Evolutionary conservation across 2,113 vertebrate species (phyloP), one percentile per base, ranked within the genome.

Genomic region (Aphelocoma coerulescens): DNA sequence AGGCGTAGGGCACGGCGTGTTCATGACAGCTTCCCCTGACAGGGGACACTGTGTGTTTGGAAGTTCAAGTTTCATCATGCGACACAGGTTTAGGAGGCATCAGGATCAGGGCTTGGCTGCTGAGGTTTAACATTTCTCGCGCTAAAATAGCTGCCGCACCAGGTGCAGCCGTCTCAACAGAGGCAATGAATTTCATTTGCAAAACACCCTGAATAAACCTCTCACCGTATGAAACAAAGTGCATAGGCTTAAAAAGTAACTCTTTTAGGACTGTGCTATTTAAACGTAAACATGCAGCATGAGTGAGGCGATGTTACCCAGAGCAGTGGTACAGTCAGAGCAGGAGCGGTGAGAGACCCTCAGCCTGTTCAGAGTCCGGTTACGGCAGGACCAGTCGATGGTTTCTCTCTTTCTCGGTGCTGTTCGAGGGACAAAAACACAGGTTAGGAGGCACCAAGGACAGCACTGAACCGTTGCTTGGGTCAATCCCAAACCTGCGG

Each of bases 371-470:
- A 97, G 82, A 44, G 73, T n/a, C 96, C 88, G 44, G 57, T 48
- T 62, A 61, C 33, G 35, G 92, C 93, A 92, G 96, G 98, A 59
- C 93, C 96, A 18, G 96, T 57, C 37, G 96, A 96, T 43, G 96
- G 95, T 33, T 98, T 98, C 93, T 98, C 98, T 75, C 96, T 97
- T 73, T 99, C 98, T 96, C 95, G 97, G 95, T 97, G 97, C 98
- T 99, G 97, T 51, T 93, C 13, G 3, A 83, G 32, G 51, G 81
- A 75, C 3, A 69, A 67, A 82, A 15, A 0, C 41, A 16, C 41
- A 26, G 12, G 65, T 95, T 87, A 89, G 65, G 69, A 24, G 6
- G 20, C 9, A 32, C 55, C 69, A 3, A 9, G 74, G 59, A 16
- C 8, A 7, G 18, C 75, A 22, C 43, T 0, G 7, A 41, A 1